Evolutionary conservation across 1,140 invertebrate genomes (phyloP), one percentile per base, ranked within the genome.

Genomic region (Idris sp.): DNA sequence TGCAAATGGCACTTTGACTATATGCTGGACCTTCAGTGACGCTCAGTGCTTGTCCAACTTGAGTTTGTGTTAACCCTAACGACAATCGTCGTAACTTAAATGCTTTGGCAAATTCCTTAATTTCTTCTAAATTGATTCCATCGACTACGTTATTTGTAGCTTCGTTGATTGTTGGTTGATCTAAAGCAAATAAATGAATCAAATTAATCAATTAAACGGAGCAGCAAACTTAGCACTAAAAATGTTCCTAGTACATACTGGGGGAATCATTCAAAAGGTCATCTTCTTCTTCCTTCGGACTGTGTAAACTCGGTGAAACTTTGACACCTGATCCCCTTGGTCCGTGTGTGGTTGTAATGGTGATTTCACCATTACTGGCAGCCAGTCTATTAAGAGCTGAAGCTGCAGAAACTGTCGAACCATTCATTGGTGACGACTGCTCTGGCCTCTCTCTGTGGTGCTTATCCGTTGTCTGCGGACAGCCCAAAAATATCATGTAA

Each of bases 1-100:
- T 97, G 94, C 97, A 99, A 86, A 99, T 99, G 61, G 97, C 97
- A 88, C 96, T 98, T 90, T 99, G 97, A 88, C 96, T 98, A 88
- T 99, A 99, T 15, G 97, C 97, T 14, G 97, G 97, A 41, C 97
- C 97, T 87, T 98, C 97, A 4, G 96, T 98, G 33, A 97, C 94
- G 75, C 95, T 97, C 0, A 99, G 88, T 4, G 97, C 96, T 88
- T 98, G 95, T 3, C 96, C 95, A 19, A 97, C 95, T 90, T 98
- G 97, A 1, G 97, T 98, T 87, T 99, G 97, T 9, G 97, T 99
- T 38, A 99, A 89, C 19, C 97, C 97, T 58, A 98, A 87, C 8
- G 96, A 97, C 38, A 99, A 89, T 61, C 97, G 91, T 19, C 96
- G 90, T 36, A 98, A 90, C 87, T 99, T 99, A 87, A 99, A 99